These are phyloP conservation scores for Drosophila aldrichi DNA, from an alignment of 2,888 invertebrate species.

Conservation along the genomic window DNA sequence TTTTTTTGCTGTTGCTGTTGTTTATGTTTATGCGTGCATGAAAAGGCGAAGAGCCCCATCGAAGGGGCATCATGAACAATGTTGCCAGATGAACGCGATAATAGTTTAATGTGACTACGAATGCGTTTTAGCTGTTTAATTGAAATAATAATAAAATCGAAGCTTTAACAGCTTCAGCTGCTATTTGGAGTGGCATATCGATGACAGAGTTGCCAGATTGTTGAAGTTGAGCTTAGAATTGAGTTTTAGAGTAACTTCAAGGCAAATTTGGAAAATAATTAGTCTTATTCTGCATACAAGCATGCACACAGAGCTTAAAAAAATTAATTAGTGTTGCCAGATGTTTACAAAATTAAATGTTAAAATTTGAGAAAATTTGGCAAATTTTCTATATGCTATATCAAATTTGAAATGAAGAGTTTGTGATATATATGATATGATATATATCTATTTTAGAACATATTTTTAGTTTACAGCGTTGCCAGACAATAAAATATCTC, in stretches of 20 bases:
- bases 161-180: too few species aligned
- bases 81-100: conserved; percentile 48
- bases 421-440: too few species aligned
- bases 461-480: background rate
- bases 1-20: conserved; percentile 7
- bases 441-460: too few species aligned
- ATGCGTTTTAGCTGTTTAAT: conserved; percentile 14
- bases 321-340: background rate
- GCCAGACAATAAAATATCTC: background rate
- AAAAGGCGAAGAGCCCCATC: background rate
- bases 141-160: conserved; percentile 21
- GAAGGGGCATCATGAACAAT: conserved; percentile 30
- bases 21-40: conserved; percentile 67
- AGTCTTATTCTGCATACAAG: background rate
- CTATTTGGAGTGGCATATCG: background rate
- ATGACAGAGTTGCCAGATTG: conserved; percentile 5
- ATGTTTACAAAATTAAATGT: background rate
- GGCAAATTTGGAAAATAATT: too few species aligned
- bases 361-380: background rate
- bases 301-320: background rate
- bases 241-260: too few species aligned
- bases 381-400: too few species aligned
- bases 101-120: conserved; percentile 41
- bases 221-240: background rate
- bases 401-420: too few species aligned